Evolutionary conservation across 2,113 vertebrate genomes (phyloP).

Genomic region (Coturnix japonica): DNA sequence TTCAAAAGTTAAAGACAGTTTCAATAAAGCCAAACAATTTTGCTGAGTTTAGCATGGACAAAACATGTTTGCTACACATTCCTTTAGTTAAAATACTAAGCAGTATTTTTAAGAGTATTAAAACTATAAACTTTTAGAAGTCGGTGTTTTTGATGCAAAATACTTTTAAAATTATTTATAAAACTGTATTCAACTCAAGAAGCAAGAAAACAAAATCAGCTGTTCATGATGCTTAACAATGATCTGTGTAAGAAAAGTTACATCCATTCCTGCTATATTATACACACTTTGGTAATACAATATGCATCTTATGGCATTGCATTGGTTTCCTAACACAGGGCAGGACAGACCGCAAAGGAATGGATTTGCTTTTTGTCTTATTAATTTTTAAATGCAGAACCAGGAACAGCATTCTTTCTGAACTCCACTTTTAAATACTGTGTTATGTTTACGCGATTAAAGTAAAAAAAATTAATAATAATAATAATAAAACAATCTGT

Average conservation of each 20-base stretch:
- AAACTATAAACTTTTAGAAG: not conserved
- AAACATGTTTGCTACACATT: not conserved
- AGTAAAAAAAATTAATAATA: not conserved
- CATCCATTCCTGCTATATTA: not conserved
- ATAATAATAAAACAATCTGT: not conserved
- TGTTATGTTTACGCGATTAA: not conserved
- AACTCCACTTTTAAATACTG: not conserved
- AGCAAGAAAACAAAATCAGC: not conserved
- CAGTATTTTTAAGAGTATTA: not conserved
- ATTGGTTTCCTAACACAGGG: not conserved
- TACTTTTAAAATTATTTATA: not conserved
- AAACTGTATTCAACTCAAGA: not conserved
- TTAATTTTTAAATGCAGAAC: not conserved
- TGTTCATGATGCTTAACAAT: not conserved
- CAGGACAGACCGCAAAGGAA: not conserved
- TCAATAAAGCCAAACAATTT: not conserved
- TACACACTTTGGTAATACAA: not conserved
- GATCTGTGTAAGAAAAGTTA: accelerated
- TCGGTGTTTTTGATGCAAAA: not conserved
- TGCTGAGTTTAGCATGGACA: not conserved
- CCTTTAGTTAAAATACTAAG: not conserved
- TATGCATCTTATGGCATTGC: accelerated
- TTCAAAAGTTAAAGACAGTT: not conserved
- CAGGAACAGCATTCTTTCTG: not conserved
- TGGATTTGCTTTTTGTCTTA: not conserved